These are phyloP conservation scores for Ligdia adustata DNA, from an alignment of 2,888 invertebrate species.

Conservation along the genomic window DNA sequence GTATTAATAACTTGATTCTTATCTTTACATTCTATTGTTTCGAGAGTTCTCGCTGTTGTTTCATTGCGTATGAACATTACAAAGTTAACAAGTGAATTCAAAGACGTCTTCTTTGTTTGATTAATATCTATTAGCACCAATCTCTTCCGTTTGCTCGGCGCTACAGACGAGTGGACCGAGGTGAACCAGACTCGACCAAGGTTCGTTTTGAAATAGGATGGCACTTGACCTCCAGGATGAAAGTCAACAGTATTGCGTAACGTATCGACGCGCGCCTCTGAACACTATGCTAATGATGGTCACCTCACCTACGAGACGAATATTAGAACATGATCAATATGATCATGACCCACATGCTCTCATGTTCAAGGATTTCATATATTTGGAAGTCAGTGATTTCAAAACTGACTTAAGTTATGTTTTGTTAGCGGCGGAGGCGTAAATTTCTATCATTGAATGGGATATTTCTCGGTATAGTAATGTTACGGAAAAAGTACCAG, in stretches of 20 bases:
- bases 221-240: slow-evolving; percentile 83
- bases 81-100: slow-evolving; percentile 47
- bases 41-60: slow-evolving; percentile 38
- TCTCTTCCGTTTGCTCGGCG: slow-evolving; percentile 74
- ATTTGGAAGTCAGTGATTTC: slow-evolving; percentile 81
- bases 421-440: slow-evolving; percentile 64
- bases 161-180: slow-evolving; percentile 59
- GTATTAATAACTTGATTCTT: slow-evolving; percentile 44
- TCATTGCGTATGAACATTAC: slow-evolving; percentile 42
- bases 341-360: slow-evolving; percentile 79
- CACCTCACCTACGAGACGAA: slow-evolving; percentile 72
- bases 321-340: slow-evolving; percentile 78
- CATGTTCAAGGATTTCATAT: slow-evolving; percentile 82
- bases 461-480: slow-evolving; percentile 38
- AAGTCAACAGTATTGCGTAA: slow-evolving; percentile 82
- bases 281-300: slow-evolving; percentile 80
- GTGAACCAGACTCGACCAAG: slow-evolving; percentile 79
- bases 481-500: slow-evolving; percentile 25
- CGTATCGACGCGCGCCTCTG: slow-evolving; percentile 67
- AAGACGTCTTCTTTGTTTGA: slow-evolving; percentile 60
- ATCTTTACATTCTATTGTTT: slow-evolving; percentile 47
- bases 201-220: slow-evolving; percentile 83
- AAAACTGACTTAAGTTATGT: slow-evolving; percentile 70
- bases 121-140: slow-evolving; percentile 68
- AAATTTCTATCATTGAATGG: slow-evolving; percentile 40